phyloP scores from a whole-genome alignment of 2,113 vertebrate genomes.

The Nannospalax galili region DNA sequence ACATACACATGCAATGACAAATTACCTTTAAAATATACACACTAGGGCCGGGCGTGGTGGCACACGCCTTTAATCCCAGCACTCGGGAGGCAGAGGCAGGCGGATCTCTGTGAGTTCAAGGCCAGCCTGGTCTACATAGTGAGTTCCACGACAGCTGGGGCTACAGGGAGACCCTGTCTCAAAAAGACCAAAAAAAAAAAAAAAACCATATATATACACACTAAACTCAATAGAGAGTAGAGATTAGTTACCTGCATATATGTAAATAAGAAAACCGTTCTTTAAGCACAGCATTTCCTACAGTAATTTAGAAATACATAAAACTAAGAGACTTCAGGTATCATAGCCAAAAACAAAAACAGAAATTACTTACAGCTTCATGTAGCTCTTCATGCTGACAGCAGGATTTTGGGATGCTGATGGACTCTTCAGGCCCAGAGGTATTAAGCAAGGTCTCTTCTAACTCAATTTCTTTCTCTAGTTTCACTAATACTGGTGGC shows the following conservation, averaged over 20 bases:
- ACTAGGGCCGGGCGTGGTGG: too few relatives aligned
- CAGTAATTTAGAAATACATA: not conserved
- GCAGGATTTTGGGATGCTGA: conserved; percentile 92
- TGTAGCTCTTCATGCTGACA: conserved; percentile 94
- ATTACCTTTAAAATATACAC: not conserved
- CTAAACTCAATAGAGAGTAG: not conserved
- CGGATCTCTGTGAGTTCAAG: too few relatives aligned
- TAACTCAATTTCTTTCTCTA: conserved; percentile 98
- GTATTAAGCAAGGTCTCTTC: conserved; percentile 94
- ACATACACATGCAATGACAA: not conserved
- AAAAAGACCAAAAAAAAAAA: too few relatives aligned
- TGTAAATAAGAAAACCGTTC: not conserved
- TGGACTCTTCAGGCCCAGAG: conserved; percentile 87
- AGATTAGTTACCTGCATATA: not conserved
- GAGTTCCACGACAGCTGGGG: too few relatives aligned
- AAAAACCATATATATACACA: too few relatives aligned
- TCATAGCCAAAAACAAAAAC: not conserved
- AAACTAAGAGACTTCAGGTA: not conserved
- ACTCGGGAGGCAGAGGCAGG: too few relatives aligned
- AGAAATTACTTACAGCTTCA: conserved; percentile 89
- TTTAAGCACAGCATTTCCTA: not conserved
- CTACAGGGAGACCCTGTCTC: too few relatives aligned
- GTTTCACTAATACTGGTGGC: conserved; percentile 95
- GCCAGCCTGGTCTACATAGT: too few relatives aligned
- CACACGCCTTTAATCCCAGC: too few relatives aligned